These are phyloP conservation scores for Caradrina kadenii DNA, from an alignment of 2,888 invertebrate species.

Conservation along the genomic window DNA sequence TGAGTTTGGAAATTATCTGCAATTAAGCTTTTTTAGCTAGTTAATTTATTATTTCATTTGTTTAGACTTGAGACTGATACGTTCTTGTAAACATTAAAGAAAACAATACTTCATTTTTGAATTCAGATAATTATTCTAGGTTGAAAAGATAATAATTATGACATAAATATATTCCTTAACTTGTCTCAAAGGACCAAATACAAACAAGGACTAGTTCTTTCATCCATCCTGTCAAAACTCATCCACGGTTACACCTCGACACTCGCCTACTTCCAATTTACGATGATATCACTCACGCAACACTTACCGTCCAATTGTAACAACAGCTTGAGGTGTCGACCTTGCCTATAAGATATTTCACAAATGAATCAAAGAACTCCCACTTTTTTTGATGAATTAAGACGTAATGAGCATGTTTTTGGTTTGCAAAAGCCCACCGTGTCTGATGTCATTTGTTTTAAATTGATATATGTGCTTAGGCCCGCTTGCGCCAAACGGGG, in stretches of 20 bases:
- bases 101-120: too few relatives aligned
- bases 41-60: background rate
- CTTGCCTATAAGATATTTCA: conserved; percentile 57
- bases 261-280: conserved; percentile 61
- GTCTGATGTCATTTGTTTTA: conserved; percentile 41
- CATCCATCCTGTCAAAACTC: conserved; percentile 23
- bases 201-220: conserved; percentile 23
- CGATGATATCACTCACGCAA: conserved; percentile 64
- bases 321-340: conserved; percentile 58
- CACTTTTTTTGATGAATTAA: conserved; percentile 54
- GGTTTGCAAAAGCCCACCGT: conserved; percentile 8
- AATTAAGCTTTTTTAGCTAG: conserved; percentile 8
- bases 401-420: conserved; percentile 30
- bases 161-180: background rate
- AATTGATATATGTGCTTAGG: conserved; percentile 16
- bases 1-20: background rate
- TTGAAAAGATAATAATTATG: too few relatives aligned
- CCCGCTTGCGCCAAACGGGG: background rate
- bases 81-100: background rate
- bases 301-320: conserved; percentile 63
- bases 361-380: conserved; percentile 56
- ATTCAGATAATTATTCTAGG: too few relatives aligned
- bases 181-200: conserved; percentile 16
- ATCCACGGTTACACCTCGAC: conserved; percentile 5
- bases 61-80: background rate